Conservation (phyloP, 2,113 vertebrate genomes). For the Crypturellus undulatus region DNA sequence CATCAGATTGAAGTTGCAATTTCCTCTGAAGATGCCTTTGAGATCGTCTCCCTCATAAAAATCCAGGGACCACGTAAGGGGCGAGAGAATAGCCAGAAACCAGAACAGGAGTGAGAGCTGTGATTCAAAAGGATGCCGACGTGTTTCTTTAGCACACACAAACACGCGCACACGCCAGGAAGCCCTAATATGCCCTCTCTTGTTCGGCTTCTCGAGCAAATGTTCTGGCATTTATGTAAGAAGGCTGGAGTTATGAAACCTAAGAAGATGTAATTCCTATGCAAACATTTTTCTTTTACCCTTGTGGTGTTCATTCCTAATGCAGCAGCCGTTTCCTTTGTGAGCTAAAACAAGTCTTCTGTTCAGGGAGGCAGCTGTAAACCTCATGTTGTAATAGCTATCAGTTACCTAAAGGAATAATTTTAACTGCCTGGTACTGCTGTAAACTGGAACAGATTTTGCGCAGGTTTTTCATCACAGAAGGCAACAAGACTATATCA, state of each 20-base stretch:
- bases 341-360: background rate
- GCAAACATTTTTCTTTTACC: slow-evolving; percentile 50
- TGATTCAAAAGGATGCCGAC: background rate
- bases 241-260: slow-evolving; percentile 45
- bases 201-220: background rate
- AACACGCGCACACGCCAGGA: rapidly evolving
- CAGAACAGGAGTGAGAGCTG: background rate
- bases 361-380: background rate
- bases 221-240: slow-evolving; percentile 17
- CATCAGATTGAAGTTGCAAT: background rate
- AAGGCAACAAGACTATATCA: background rate
- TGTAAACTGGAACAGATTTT: background rate
- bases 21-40: background rate
- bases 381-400: background rate
- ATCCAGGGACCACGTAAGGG: background rate
- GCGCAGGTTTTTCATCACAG: background rate
- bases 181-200: background rate
- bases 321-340: background rate
- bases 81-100: background rate
- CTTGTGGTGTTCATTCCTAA: background rate
- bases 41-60: background rate
- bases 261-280: slow-evolving; percentile 42
- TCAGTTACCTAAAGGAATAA: background rate
- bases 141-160: rapidly evolving
- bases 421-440: background rate